Base-by-base conservation (phyloP, 64 coral and sea anemone species). In the Montipora capricornis region DNA sequence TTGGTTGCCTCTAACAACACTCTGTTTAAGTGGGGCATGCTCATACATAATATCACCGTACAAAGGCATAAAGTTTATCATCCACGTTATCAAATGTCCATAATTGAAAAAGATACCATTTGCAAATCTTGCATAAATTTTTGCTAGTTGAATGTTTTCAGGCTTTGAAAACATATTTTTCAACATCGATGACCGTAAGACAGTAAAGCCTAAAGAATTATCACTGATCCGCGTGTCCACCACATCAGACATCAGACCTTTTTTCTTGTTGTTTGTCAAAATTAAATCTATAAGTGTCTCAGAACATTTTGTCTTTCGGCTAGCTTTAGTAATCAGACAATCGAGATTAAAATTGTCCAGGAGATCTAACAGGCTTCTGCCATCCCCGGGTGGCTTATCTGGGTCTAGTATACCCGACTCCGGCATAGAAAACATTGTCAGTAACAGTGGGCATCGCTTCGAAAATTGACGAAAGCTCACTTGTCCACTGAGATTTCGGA, bases 51-150 rank as follows among this genome's bases (percentile, higher is more conserved):
- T 37, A 37, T 37, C 29, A 37, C 29, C 29, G 1, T 88, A 75
- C 66, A 37, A 88, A 88, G 44, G 85, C 85, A 46, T 88, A 74
- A 19, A 88, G n/a, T 87, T 87, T 87, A 20, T 87, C 66, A 69
- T 87, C 67, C 4, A 87, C 64, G 37, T 87, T 66, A 37, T 73
- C 83, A 87, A 87, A 47, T 37, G 50, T 73, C 44, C 0, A 73
- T 2, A 47, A 69, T 87, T 67, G 58, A 45, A 66, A 87, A 87
- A 48, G 83, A 29, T 68, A 0, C 82, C 19, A 58, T 85, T 24
- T 85, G 16, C 12, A 66, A 16, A 44, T 85, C 58, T 64, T 57
- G 55, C 60, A 44, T 64, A 46, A 64, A 85, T 6, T 69, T 64
- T 17, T 85, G 15, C 68, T 5, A 16, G 24, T 61, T 64, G 22